Evolutionary conservation across 2,888 invertebrate species (phyloP), one percentile per base, ranked within the genome.

Genomic region (Dasysyrphus tricinctus): DNA sequence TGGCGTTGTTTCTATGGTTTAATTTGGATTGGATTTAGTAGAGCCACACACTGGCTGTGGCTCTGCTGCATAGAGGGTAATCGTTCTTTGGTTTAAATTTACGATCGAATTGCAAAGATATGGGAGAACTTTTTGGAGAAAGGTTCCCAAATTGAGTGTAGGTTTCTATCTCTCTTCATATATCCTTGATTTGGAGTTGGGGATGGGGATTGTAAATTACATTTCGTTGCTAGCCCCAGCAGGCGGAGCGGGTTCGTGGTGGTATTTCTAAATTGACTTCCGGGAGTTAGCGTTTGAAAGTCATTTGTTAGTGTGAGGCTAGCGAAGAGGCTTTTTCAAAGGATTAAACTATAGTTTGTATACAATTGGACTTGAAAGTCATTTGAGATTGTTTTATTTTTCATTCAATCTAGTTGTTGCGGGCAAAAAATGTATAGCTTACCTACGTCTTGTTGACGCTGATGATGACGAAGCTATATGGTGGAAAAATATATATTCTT

Each of bases 1-100:
- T 79, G 86, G 81, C 86, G 86, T 79, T 82, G 82, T 82, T 61
- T 86, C 81, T 86, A 86, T 76, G 86, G 86, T 86, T 86, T 79
- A 86, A 86, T 86, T 86, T 86, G 72, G 78, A 82, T 81, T 75
- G 86, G 82, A 86, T 78, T 82, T 67, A 74, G 82, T 57, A 74
- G 78, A 59, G 32, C 49, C 59, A 37, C 54, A 57, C 44, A 74
- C 39, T 56, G 49, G 32, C 49, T 4, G 7, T 32, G 9, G 47
- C 49, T 49, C 5, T 49, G 19, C 19, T 51, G 12, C 24, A 47
- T 42, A 19, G 59, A 56, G 44, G 75, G 82, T 75, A 79, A 86
- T 82, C 82, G 72, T 65, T 81, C 70, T 51, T 75, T 75, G 70
- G 47, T 24, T 67, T 75, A 54, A 72, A 86, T 86, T 86, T 86